Conservation (phyloP, 2,113 vertebrate species). For the Siphamia tubifer region DNA sequence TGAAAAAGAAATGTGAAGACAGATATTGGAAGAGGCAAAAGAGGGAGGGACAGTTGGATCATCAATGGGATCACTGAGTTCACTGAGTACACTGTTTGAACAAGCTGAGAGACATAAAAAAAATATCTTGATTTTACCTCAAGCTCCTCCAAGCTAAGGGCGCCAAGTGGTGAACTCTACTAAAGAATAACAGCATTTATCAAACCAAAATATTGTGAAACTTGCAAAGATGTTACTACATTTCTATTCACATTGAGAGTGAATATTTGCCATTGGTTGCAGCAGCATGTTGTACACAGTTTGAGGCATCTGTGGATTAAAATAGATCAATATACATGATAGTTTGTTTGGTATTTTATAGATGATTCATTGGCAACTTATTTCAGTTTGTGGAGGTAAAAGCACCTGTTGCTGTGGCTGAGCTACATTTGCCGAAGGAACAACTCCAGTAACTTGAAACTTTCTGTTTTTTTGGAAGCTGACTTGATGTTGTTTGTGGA, state of each 20-base stretch:
- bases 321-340: not conserved
- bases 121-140: constrained; percentile 64
- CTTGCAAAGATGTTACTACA: not conserved
- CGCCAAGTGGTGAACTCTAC: constrained; percentile 53
- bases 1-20: constrained; percentile 28
- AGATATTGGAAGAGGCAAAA: not conserved
- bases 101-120: constrained; percentile 23
- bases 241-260: not conserved
- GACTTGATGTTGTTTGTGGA: constrained; percentile 29
- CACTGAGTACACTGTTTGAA: constrained; percentile 54
- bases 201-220: constrained; percentile 5
- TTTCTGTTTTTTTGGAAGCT: constrained; percentile 19
- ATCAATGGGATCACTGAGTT: constrained; percentile 26
- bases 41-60: not conserved
- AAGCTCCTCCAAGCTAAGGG: constrained; percentile 73
- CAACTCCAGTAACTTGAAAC: not conserved
- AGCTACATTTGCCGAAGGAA: not conserved
- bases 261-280: constrained; percentile 52
- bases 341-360: not conserved
- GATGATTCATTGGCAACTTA: no score
- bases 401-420: constrained; percentile 20
- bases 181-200: constrained; percentile 15
- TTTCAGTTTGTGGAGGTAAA: not conserved
- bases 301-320: constrained; percentile 40
- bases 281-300: constrained; percentile 58